These are phyloP conservation scores for Drosophila gunungcola DNA, from an alignment of 1,140 invertebrate species.

Conservation along the genomic window DNA sequence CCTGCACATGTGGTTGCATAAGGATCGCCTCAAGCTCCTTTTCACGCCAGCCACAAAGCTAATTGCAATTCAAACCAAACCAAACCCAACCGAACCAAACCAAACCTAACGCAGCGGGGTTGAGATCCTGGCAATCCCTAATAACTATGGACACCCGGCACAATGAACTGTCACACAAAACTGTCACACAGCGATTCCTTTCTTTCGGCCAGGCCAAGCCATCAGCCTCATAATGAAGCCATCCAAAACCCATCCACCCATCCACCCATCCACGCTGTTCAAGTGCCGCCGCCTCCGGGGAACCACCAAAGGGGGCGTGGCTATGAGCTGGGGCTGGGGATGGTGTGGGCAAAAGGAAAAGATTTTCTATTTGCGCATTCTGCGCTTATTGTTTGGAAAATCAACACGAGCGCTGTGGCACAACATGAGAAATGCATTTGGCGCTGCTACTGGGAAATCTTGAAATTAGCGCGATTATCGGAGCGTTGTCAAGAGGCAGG, in stretches of 20 bases:
- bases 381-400: slow-evolving; percentile 82
- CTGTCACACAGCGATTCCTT: slow-evolving; percentile 51
- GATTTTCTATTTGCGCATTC: slow-evolving; percentile 78
- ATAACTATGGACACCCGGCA: slow-evolving; percentile 63
- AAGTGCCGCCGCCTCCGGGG: slow-evolving; percentile 72
- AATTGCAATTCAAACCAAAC: slow-evolving; percentile 66
- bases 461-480: slow-evolving; percentile 84
- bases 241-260: slow-evolving; percentile 13
- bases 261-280: slow-evolving; percentile 37
- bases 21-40: slow-evolving; percentile 67
- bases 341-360: slow-evolving; percentile 31
- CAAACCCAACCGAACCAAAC: slow-evolving; percentile 23
- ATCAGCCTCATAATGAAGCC: slow-evolving; percentile 26
- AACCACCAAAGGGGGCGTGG: slow-evolving; percentile 26
- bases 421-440: slow-evolving; percentile 73
- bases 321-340: slow-evolving; percentile 6
- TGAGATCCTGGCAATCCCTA: slow-evolving; percentile 64
- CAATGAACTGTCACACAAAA: slow-evolving; percentile 44
- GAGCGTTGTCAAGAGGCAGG: slow-evolving; percentile 71
- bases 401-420: slow-evolving; percentile 60
- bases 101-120: slow-evolving; percentile 36
- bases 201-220: slow-evolving; percentile 34
- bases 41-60: slow-evolving; percentile 63
- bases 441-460: slow-evolving; percentile 79
- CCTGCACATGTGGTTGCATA: slow-evolving; percentile 34